These are phyloP conservation scores for Peromyscus polionotus DNA, from an alignment of 2,113 vertebrate genomes.

Conservation along the genomic window DNA sequence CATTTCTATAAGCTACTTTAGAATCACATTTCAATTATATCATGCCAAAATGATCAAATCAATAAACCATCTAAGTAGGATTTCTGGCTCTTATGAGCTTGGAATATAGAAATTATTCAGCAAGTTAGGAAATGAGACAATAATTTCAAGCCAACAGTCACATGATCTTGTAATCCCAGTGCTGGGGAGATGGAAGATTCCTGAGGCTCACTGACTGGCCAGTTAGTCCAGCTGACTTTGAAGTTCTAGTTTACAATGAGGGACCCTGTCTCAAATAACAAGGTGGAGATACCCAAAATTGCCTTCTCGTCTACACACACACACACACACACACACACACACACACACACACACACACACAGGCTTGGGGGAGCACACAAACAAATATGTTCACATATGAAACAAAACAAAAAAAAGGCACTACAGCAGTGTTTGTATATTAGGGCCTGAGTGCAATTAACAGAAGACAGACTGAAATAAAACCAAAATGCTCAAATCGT, in stretches of 20 bases:
- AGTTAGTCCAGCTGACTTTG: neutral
- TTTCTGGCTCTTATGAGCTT: neutral
- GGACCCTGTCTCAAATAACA: neutral
- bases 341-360: neutral
- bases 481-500: neutral
- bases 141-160: neutral
- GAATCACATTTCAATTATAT: neutral
- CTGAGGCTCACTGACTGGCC: neutral
- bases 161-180: neutral
- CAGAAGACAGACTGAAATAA: conserved; percentile 2
- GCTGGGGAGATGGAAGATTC: no score
- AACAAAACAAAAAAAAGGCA: neutral
- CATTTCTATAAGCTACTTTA: neutral
- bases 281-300: neutral
- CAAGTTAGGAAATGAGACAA: neutral
- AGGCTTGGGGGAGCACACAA: neutral
- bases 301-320: neutral
- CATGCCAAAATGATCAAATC: neutral
- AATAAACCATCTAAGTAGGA: neutral
- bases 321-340: neutral
- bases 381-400: neutral
- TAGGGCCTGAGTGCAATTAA: neutral
- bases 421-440: neutral
- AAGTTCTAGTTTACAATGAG: neutral
- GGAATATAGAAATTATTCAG: neutral